Evolutionary conservation across 2,113 vertebrate genomes (phyloP), one percentile per base, ranked within the genome.

Genomic region (Pollimyrus isidori): DNA sequence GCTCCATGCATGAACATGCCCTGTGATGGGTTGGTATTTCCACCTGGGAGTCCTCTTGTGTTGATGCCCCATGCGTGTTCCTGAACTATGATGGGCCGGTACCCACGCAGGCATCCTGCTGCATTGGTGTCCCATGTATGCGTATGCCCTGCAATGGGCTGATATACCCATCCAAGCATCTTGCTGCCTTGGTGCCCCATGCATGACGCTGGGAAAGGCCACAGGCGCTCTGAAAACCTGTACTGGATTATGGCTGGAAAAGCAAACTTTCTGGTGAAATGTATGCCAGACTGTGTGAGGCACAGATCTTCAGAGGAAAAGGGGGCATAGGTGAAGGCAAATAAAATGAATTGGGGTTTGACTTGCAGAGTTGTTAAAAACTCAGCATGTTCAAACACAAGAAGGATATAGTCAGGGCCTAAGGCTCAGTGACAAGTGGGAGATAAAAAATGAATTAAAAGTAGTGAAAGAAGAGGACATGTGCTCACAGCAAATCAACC

Each of bases 361-460:
- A 48, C 82, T 84, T 48, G 82, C 42, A 5, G 46, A 49, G 82
- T 49, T 84, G 39, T 84, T 46, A 84, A 26, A 84, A 84, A 84
- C 46, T 84, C 45, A 11, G 42, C 19, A 11, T 84, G 82, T 49
- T 84, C 82, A 48, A 84, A 48, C 82, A 49, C 19, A 84, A 11
- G 82, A 46, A 84, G 45, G 23, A 49, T 46, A 23, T 23, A n/a
- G 11, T 26, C 48, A 30, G n/a, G 48, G 11, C 46, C 15, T 30
- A 53, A 86, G 49, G 84, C 84, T 52, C 84, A 53, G 84, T 10
- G 84, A 52, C 23, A 50, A 4, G 48, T 30, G 84, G 48, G 48
- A 35, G 49, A 86, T 86, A 49, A 86, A 86, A 53, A 86, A 86
- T 86, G 15, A 86, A 86, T 86, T 86, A 86, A 86, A 86, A 52